A percentile compares a stretch with the other conserved stretches of the same genome.
Evolutionary conservation across 2,888 invertebrate species (phyloP).

Genomic region (Lithophane socia): DNA sequence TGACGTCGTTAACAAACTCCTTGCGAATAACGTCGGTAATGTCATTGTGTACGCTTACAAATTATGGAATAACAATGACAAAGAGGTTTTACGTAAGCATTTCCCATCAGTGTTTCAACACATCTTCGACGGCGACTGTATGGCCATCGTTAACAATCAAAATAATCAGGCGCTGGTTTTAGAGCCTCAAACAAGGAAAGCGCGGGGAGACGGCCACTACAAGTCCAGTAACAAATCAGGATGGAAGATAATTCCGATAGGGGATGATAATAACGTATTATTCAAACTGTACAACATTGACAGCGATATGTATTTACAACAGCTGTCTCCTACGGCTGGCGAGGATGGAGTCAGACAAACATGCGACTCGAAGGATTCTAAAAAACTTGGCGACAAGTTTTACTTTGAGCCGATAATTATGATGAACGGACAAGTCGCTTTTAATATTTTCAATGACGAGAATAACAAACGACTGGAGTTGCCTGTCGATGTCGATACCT

Average conservation of each 20-base stretch:
- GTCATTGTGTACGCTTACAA: slow-evolving; percentile 18
- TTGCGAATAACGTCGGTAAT: slow-evolving; percentile 8
- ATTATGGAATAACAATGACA: slow-evolving; percentile 26
- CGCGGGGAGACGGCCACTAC: neutral
- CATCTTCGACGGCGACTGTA: slow-evolving; percentile 27
- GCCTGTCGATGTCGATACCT: neutral
- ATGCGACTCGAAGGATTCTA: slow-evolving; percentile 1
- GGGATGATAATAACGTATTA: slow-evolving; percentile 6
- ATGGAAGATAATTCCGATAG: slow-evolving; percentile 33
- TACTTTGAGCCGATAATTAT: slow-evolving; percentile 25
- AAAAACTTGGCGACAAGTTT: slow-evolving; percentile 19
- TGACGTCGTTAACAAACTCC: slow-evolving; percentile 22
- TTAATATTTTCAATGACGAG: slow-evolving; percentile 19
- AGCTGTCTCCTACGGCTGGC: neutral
- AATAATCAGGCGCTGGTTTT: slow-evolving; percentile 27
- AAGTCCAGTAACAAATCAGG: slow-evolving; percentile 8
- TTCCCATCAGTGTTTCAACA: slow-evolving; percentile 34
- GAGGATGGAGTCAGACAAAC: neutral
- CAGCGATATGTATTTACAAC: slow-evolving; percentile 14
- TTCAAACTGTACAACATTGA: slow-evolving; percentile 33
- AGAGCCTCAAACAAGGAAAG: slow-evolving; percentile 1
- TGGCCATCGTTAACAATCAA: slow-evolving; percentile 19
- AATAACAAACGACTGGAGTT: slow-evolving; percentile 5
- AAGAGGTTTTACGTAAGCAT: slow-evolving; percentile 21
- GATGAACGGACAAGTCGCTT: slow-evolving; percentile 27